Conservation (phyloP, 2,888 invertebrate genomes). For the Caenorhabditis sp. region DNA sequence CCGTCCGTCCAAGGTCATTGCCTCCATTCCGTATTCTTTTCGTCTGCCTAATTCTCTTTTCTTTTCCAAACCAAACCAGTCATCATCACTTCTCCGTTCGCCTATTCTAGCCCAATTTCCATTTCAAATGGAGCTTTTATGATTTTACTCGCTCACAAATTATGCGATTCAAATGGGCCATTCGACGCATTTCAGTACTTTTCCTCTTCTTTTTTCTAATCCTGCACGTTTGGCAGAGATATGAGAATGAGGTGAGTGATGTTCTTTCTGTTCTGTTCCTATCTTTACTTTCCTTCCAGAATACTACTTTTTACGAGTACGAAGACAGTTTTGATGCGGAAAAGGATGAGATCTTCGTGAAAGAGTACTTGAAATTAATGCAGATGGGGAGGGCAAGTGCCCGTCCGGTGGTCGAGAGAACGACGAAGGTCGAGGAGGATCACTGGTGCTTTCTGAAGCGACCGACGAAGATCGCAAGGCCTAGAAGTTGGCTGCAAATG, state of each 20-base stretch:
- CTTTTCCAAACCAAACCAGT: too few species aligned
- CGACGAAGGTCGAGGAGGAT: constrained; percentile 48
- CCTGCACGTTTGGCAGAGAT: neutral
- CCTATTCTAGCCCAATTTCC: too few species aligned
- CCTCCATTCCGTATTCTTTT: too few species aligned
- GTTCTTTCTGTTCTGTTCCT: too few species aligned
- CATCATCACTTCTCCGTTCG: too few species aligned
- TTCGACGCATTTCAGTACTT: constrained; percentile 15
- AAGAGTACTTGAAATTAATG: constrained; percentile 48
- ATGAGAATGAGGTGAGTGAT: neutral
- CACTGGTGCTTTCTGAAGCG: constrained; percentile 54
- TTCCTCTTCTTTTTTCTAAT: neutral
- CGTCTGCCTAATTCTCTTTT: too few species aligned
- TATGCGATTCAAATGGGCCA: constrained; percentile 40
- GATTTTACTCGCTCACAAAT: neutral
- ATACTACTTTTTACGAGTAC: constrained; percentile 18
- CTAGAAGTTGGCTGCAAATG: constrained; percentile 54
- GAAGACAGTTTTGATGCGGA: constrained; percentile 30
- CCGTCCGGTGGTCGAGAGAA: constrained; percentile 59
- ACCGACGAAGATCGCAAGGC: constrained; percentile 21
- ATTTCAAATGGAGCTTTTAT: neutral
- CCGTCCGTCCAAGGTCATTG: too few species aligned
- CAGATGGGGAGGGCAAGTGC: constrained; percentile 54
- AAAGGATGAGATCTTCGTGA: constrained; percentile 39
- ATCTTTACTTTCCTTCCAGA: too few species aligned